Base-by-base conservation (phyloP, 2,113 vertebrate species). In the Mustelus asterias region DNA sequence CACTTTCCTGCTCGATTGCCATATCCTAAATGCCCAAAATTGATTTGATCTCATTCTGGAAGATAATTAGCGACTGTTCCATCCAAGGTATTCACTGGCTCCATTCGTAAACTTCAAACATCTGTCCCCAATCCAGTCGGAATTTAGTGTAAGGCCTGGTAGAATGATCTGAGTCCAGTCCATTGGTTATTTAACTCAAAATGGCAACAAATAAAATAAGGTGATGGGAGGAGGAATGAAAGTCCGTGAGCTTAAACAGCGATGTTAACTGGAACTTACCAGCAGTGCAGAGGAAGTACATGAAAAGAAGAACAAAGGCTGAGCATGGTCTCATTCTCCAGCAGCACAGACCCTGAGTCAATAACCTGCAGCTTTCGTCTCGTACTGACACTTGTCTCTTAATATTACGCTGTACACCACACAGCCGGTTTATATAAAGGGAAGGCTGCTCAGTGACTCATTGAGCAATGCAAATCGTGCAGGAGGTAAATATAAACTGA, bases 281-380 rank as follows among this genome's bases (percentile, higher is more conserved):
- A 63, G 22, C 16, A 67, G 60, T 10, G 60, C 33, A 93, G 89
- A 93, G 60, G 20, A 37, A 65, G 6, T 18, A 22, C 14, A 93
- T 7, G 89, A 63, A 22, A 63, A 93, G 14, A 2, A 93, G 89
- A 93, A 18, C 89, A 93, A 65, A 93, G 37, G 89, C 60, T 37
- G 89, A 93, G 89, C 65, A 93, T 93, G 60, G 33, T 65, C 67
- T 93, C 89, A 93, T 93, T 93, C 89, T 90, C 54, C 29, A 20
- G 18, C 60, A 93, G 60, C n/a, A 65, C 60, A 92, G 9, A 33
- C 58, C n/a, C 58, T 63, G 88, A 2, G 24, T 33, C 88, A 63
- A 58, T 33, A 33, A 6, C 16, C 1, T 67, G 89, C n/a, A 93
- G 33, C 20, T 37, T 5, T 93, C 18, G 14, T 37, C 33, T 8